Evolutionary conservation across 1,140 invertebrate species (phyloP).

Genomic region (Paralvinella palmiformis): DNA sequence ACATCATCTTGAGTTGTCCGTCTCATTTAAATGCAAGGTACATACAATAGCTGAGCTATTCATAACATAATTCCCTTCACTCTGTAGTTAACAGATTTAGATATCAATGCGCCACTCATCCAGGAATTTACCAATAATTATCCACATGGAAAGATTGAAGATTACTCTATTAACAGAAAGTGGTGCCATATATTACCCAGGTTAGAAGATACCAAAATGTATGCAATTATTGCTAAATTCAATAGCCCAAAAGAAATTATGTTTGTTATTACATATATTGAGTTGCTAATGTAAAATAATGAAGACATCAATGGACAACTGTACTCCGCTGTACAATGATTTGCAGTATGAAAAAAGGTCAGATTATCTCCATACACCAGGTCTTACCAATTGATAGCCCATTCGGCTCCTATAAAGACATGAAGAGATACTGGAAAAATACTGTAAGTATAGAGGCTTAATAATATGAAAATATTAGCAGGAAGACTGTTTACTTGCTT

Average conservation of each 20-base stretch:
- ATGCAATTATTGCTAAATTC: neutral
- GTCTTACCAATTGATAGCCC: conserved; percentile 28
- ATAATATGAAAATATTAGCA: no score
- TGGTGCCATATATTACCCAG: neutral
- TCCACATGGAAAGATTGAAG: neutral
- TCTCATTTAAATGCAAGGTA: no score
- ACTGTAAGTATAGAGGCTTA: conserved; percentile 33
- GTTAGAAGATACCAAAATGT: no score
- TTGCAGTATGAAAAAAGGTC: conserved; percentile 40
- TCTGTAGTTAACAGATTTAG: neutral
- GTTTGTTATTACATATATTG: neutral
- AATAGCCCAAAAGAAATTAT: neutral
- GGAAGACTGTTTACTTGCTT: no score
- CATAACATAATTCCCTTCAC: neutral
- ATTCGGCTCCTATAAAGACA: conserved; percentile 36
- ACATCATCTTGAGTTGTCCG: no score
- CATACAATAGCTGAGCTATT: no score
- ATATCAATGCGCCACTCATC: neutral
- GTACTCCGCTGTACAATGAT: neutral
- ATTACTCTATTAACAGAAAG: neutral
- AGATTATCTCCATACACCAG: conserved; percentile 27
- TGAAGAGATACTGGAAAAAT: conserved; percentile 46
- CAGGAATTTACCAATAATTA: neutral
- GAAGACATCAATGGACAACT: neutral
- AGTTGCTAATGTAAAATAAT: neutral